Evolutionary conservation across 2,888 invertebrate species (phyloP).

Genomic region (Branchellion lobata): DNA sequence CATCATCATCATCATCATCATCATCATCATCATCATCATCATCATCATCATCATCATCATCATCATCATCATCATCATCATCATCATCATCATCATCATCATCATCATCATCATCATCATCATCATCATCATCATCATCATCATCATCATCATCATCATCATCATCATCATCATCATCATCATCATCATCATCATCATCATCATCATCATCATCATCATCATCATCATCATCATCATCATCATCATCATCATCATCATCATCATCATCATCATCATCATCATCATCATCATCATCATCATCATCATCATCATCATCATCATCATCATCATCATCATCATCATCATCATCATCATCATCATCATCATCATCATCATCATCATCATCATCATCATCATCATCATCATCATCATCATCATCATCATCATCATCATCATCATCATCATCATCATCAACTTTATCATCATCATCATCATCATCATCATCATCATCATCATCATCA

Average conservation of each 20-base stretch:
- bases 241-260: conserved; percentile 16
- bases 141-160: conserved; percentile 30
- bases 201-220: conserved; percentile 40
- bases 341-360: conserved; percentile 47
- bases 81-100: conserved; percentile 44
- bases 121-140: neutral
- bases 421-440: conserved; percentile 19
- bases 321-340: conserved; percentile 46
- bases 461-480: neutral
- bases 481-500: neutral
- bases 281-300: neutral
- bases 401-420: conserved; percentile 26
- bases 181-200: conserved; percentile 45
- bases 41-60: conserved; percentile 5
- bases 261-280: conserved; percentile 19
- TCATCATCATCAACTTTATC: neutral
- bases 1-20: neutral
- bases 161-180: conserved; percentile 45
- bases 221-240: conserved; percentile 18
- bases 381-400: conserved; percentile 30
- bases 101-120: neutral
- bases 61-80: conserved; percentile 20
- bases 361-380: conserved; percentile 42
- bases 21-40: neutral
- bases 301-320: conserved; percentile 28